Evolutionary conservation across 2,888 invertebrate genomes (phyloP), one percentile per base, ranked within the genome.

Genomic region (Luperina testacea): DNA sequence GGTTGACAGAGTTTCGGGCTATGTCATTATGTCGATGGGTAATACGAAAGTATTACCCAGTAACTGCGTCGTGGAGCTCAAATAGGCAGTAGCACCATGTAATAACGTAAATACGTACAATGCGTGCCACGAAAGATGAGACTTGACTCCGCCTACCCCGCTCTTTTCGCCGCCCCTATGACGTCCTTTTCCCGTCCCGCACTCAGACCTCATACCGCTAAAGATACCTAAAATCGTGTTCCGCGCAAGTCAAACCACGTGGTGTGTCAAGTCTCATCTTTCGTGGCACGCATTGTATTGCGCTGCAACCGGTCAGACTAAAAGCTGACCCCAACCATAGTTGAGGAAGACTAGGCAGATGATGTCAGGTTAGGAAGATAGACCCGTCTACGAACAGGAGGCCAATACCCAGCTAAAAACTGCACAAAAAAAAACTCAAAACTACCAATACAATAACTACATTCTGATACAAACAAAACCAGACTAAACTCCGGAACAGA

Each of bases 401-500:
- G 6, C 11, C 0, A 63, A 27, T 4, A 64, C 24, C 38, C 8
- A 15, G 24, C 8, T 65, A 8, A 45, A 67, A 42, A 17, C 5
- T 45, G n/a, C n/a, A 67, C 9, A 5, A 1, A 67, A 67, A 67
- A 15, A 11, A 38, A 24, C 0, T 11, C 32, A 2, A 17, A 20
- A 11, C 3, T 20, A 57, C 11, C 1, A 59, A 59, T 51, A 65
- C 13, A 79, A 72, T 59, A 48, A 63, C 24, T 11, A 20, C 42
- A 63, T 57, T 68, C 51, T 68, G 17, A 51, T 42, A 48, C 1
- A 68, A 1, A 64, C 13, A 68, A 59, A 65, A 70, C 69, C 72
- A 72, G 68, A 20, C 32, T 65, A 51, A 81, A 74, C n/a, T 48
- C 17, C 71, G 71, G 27, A 73, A 77, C 68, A 1, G 69, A 59